Evolutionary conservation across 2,888 invertebrate genomes (phyloP).

Genomic region (Plutella xylostella): DNA sequence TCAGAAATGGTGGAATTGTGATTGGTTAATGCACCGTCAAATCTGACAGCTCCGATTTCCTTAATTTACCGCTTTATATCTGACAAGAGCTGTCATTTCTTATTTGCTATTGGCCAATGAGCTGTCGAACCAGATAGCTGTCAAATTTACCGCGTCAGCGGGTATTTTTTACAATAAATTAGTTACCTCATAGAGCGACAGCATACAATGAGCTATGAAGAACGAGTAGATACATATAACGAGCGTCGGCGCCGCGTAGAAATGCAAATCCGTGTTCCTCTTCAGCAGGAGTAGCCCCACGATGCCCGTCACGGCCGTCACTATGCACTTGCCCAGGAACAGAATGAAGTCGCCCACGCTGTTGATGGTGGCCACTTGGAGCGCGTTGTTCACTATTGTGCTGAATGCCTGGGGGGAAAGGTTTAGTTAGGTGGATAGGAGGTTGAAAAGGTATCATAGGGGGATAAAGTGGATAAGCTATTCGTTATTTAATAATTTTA

Average conservation of each 20-base stretch:
- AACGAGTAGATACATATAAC: conserved; percentile 88
- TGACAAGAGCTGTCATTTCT: no score
- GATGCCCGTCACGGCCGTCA: conserved; percentile 85
- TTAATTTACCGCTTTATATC: no score
- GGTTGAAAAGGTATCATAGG: no score
- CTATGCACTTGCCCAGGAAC: conserved; percentile 84
- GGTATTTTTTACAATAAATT: neutral
- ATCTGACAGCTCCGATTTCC: no score
- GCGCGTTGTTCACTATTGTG: conserved; percentile 82
- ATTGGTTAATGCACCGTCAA: no score
- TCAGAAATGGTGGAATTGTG: no score
- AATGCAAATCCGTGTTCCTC: conserved; percentile 78
- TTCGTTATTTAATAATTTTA: no score
- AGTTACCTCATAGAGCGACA: conserved; percentile 92
- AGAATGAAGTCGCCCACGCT: conserved; percentile 93
- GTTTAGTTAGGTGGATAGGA: no score
- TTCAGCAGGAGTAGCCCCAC: conserved; percentile 83
- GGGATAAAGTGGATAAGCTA: no score
- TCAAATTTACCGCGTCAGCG: neutral
- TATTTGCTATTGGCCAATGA: no score
- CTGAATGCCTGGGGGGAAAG: conserved; percentile 86
- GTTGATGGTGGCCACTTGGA: conserved; percentile 93
- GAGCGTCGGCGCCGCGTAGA: conserved; percentile 88
- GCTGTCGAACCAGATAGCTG: no score
- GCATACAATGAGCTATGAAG: conserved; percentile 92